Evolutionary conservation across 2,888 invertebrate genomes (phyloP), one percentile per base, ranked within the genome.

Genomic region (Troides helena): DNA sequence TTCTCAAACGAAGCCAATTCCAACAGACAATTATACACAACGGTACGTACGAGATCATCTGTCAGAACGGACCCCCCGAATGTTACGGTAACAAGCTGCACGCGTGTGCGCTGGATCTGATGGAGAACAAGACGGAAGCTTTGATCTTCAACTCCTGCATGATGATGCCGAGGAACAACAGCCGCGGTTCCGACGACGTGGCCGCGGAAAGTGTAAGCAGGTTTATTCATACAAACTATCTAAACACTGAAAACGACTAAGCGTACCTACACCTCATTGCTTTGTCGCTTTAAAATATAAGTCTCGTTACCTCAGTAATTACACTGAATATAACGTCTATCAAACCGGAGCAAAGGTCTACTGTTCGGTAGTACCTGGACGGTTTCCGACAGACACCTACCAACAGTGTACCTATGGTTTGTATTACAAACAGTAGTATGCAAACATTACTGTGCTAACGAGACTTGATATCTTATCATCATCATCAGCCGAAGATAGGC

Each of bases 131-230:
- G 23, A 85, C 93, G 3, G 77, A 87, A 58, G 92, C 94, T 64
- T 80, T 96, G 14, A 87, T 94, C 77, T 94, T 95, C 77, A 91
- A 96, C 61, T 87, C 94, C 1, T 96, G 96, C 18, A 59, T 68
- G 68, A 63, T 63, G 68, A 30, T 8, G 23, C 58, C 14, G 36
- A 17, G 43, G 10, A 30, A 39, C 10, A 30, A 23, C 14, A 59
- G 61, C 36, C 56, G 17, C 6, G 73, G 76, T 12, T 77, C 77
- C 1, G 72, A 76, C 21, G 76, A 77, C 21, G 59, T 50, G 18
- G 71, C 76, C 14, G 77, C 76, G 17, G 74, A 77, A 10, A 62
- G n/a, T 53, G 76, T 77, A 71, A 69, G 46, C 59, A 17, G n/a
- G 18, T 39, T 10, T 5, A 30, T 30, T 30, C 30, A 30, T 30